Evolutionary conservation across 2,113 vertebrate genomes (phyloP).

Genomic region (Proteles cristata): DNA sequence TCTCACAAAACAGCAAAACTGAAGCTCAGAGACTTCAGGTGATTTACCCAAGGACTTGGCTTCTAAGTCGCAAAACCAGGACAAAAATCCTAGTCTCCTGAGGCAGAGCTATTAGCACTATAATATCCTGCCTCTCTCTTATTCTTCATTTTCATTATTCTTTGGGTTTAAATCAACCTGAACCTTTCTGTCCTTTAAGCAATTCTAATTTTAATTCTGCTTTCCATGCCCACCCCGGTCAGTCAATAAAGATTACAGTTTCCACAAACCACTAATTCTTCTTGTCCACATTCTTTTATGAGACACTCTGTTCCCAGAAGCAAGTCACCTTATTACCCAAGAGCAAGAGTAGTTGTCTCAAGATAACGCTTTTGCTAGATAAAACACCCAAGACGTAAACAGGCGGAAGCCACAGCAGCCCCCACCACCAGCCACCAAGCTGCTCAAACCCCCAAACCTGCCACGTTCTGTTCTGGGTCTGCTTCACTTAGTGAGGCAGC

Average conservation of each 20-base stretch:
- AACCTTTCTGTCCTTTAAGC: not conserved
- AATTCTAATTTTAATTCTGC: constrained; percentile 46
- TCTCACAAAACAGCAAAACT: not conserved
- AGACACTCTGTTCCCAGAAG: constrained; percentile 28
- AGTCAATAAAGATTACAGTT: constrained; percentile 41
- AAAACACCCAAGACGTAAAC: constrained; percentile 58
- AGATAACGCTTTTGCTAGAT: constrained; percentile 73
- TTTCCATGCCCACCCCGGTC: not conserved
- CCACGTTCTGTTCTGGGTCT: not conserved
- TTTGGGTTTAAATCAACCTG: not conserved
- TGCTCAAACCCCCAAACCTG: not conserved
- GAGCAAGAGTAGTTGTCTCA: constrained; percentile 62
- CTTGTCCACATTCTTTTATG: constrained; percentile 37
- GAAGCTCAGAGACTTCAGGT: not conserved
- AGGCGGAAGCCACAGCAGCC: not conserved
- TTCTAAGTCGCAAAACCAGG: not conserved
- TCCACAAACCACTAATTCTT: constrained; percentile 7
- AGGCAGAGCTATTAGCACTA: too few relatives aligned
- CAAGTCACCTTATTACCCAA: constrained; percentile 45
- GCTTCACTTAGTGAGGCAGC: not conserved
- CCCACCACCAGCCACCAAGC: not conserved
- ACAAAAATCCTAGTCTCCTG: not conserved
- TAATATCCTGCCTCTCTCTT: not conserved
- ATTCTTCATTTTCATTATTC: not conserved
- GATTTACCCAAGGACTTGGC: not conserved